Base-by-base conservation (phyloP, 2,888 invertebrate species). In the Latrodectus elegans region DNA sequence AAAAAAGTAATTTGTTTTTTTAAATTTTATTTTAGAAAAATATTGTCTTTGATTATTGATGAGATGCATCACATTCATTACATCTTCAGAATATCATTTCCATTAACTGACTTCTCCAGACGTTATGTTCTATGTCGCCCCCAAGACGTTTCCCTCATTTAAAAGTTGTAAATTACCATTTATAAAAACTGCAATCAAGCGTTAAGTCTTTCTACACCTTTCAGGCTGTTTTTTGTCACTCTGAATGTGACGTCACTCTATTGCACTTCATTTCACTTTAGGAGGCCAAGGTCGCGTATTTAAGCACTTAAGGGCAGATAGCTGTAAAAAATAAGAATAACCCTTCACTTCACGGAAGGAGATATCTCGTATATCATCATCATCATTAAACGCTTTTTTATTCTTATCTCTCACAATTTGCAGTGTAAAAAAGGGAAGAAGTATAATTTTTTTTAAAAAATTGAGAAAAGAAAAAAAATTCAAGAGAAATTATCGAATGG, bases 281-380 rank as follows among this genome's bases (percentile, higher is more conserved):
- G n/a, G 77, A 78, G 84, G 84, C 77, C 84, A 84, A 64, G 84
- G 84, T 77, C 77, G 38, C 55, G 65, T 77, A 38, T 78, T 74
- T 76, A 76, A 76, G 75, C 38, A 75, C 68, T 75, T 82, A 70
- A 68, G 65, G 70, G 60, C 60, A 49, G 73, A 60, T 64, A 38
- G 38, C 38, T n/a, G 15, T 73, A 80, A 73, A 52, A 72, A 71
- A 51, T 14, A 52, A 52, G 52, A 52, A 71, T 71, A 71, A 71
- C 82, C 82, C 75, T 75, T 82, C 82, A 70, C 75, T 82, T 75
- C 73, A 73, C 53, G 60, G 77, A 84, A 72, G 71, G 74, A 70
- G 80, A 86, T 80, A 86, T 70, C 76, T 81, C 80, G 86, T 86
- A 80, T 86, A 86, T 86, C 86, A 86, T 81, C 86, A 86, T 86